These are phyloP conservation scores for Cyprinella venusta DNA, from an alignment of 2,797 vertebrate species.

Conservation along the genomic window DNA sequence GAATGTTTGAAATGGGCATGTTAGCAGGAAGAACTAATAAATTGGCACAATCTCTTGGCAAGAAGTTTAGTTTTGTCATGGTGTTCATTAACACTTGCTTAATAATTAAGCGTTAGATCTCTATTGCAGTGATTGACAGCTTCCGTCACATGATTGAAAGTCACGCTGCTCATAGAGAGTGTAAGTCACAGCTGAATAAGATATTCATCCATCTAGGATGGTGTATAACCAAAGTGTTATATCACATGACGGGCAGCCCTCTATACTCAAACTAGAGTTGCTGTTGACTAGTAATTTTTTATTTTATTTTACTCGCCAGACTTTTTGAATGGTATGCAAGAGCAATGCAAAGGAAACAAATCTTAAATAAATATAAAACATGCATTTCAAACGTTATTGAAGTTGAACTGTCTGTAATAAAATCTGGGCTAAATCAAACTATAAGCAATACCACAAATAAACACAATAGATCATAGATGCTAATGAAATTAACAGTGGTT, in stretches of 20 bases:
- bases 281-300: too few relatives aligned
- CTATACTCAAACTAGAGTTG: too few relatives aligned
- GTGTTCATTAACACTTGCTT: constrained; percentile 35
- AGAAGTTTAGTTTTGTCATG: constrained; percentile 24
- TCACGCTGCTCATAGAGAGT: background rate
- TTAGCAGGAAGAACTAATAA: background rate
- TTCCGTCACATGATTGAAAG: constrained; percentile 7
- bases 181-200: background rate
- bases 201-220: background rate
- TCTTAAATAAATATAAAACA: too few relatives aligned
- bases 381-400: too few relatives aligned
- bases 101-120: constrained; percentile 18
- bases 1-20: background rate
- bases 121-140: background rate
- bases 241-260: background rate
- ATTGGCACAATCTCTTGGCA: background rate
- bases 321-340: too few relatives aligned
- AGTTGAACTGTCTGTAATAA: too few relatives aligned
- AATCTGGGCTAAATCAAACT: too few relatives aligned
- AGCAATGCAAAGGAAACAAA: too few relatives aligned
- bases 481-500: too few relatives aligned
- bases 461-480: too few relatives aligned
- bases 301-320: too few relatives aligned
- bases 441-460: too few relatives aligned
- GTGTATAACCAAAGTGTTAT: background rate